Percentiles rank a stretch among this genome's conserved stretches.
Evolutionary conservation across 2,113 vertebrate genomes (phyloP).

Genomic region (Platichthys flesus): DNA sequence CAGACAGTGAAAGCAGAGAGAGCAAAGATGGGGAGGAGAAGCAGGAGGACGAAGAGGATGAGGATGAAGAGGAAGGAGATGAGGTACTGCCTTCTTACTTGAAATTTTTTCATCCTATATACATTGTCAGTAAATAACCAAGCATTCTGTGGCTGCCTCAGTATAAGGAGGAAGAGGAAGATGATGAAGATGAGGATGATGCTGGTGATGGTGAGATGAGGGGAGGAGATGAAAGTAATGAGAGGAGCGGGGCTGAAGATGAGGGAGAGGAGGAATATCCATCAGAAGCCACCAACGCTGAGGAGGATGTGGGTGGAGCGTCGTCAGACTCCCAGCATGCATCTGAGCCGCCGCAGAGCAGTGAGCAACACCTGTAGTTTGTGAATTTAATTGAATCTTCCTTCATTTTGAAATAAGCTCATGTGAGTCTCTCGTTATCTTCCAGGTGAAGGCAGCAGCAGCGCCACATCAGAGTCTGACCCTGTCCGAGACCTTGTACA

Average conservation of each 20-base stretch:
- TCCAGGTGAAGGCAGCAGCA: slow-evolving; percentile 85
- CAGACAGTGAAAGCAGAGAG: slow-evolving; percentile 91
- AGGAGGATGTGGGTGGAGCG: slow-evolving; percentile 86
- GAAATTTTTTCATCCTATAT: neutral
- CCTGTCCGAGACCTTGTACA: slow-evolving; percentile 80
- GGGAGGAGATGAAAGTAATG: slow-evolving; percentile 90
- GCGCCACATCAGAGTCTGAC: slow-evolving; percentile 82
- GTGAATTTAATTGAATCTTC: too few species aligned
- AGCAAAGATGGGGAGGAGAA: slow-evolving; percentile 88
- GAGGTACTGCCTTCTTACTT: slow-evolving; percentile 24
- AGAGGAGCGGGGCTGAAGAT: slow-evolving; percentile 88
- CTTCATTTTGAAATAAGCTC: neutral
- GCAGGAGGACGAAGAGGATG: slow-evolving; percentile 83
- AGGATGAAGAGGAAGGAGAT: slow-evolving; percentile 71
- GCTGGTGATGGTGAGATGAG: slow-evolving; percentile 86
- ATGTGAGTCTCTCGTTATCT: neutral
- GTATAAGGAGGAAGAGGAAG: slow-evolving; percentile 85
- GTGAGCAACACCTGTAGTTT: slow-evolving; percentile 64
- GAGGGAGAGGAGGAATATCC: slow-evolving; percentile 86
- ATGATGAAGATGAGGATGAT: slow-evolving; percentile 84
- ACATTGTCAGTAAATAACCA: neutral
- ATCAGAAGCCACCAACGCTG: slow-evolving; percentile 86
- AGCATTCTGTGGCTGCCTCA: neutral
- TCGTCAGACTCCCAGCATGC: slow-evolving; percentile 81
- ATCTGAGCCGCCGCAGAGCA: slow-evolving; percentile 87